These are phyloP conservation scores for Terrapene triunguis DNA, from an alignment of 2,113 vertebrate genomes.

Conservation along the genomic window DNA sequence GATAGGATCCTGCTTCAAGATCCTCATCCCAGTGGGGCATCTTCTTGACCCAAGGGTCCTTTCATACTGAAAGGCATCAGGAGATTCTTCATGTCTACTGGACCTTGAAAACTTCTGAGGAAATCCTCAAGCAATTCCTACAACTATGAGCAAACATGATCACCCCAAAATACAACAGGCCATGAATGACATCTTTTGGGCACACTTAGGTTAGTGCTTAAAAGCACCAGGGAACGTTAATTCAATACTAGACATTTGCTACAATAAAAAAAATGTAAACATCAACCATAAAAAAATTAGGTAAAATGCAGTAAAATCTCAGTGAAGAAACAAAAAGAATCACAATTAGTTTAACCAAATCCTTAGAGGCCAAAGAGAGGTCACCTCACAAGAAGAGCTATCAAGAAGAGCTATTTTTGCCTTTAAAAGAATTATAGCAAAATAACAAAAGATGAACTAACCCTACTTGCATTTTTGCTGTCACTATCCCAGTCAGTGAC, in stretches of 20 bases:
- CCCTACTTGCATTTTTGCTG: too few species aligned
- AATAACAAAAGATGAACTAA: background rate
- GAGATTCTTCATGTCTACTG: background rate
- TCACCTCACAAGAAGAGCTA: background rate
- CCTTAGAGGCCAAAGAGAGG: background rate
- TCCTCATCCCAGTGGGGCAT: background rate
- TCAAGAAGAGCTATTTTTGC: background rate
- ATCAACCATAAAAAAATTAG: background rate
- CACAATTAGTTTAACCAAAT: background rate
- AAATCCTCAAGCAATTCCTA: background rate
- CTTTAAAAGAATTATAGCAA: background rate
- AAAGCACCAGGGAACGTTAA: background rate
- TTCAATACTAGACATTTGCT: background rate
- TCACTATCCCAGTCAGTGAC: too few species aligned
- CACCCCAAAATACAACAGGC: background rate
- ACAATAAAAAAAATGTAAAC: background rate
- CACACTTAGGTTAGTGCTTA: background rate
- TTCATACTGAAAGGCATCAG: background rate
- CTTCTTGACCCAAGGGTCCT: background rate
- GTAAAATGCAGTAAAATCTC: too few species aligned
- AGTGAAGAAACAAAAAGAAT: background rate
- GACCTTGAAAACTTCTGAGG: background rate
- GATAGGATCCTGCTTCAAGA: background rate
- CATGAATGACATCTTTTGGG: background rate
- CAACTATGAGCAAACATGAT: background rate